phyloP scores from a whole-genome alignment of 2,888 invertebrate species.

The Nysson spinosus region DNA sequence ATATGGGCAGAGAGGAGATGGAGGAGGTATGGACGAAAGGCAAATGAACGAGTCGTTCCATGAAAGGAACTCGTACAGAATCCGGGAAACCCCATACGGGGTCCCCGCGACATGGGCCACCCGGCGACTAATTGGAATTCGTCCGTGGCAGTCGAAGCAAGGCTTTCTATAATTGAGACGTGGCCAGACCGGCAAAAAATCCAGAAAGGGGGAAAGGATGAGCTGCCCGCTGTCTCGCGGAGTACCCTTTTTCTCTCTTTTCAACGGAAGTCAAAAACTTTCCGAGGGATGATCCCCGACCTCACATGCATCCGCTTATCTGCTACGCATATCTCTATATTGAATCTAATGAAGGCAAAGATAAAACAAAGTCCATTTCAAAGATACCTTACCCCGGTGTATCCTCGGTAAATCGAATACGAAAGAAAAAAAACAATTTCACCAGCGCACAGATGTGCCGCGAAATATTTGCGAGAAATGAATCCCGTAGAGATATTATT shows the following conservation, averaged over 20 bases:
- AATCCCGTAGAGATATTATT: no score
- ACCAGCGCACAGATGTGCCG: no score
- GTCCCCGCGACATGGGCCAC: slow-evolving; percentile 73
- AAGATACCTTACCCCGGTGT: slow-evolving; percentile 11
- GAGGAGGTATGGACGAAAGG: slow-evolving; percentile 70
- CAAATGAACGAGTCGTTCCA: slow-evolving; percentile 76
- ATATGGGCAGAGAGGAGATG: slow-evolving; percentile 35
- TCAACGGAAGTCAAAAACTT: slow-evolving; percentile 58
- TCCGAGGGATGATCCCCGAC: slow-evolving; percentile 47
- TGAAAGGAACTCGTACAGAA: slow-evolving; percentile 78
- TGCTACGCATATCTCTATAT: slow-evolving; percentile 36
- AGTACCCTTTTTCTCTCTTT: slow-evolving; percentile 59
- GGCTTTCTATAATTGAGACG: slow-evolving; percentile 77
- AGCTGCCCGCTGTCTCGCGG: slow-evolving; percentile 60
- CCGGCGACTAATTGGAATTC: slow-evolving; percentile 77
- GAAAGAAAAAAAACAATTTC: slow-evolving; percentile 27
- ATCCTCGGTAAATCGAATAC: slow-evolving; percentile 33
- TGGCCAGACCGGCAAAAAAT: slow-evolving; percentile 74
- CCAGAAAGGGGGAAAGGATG: slow-evolving; percentile 70
- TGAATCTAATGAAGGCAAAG: slow-evolving; percentile 31
- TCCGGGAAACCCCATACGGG: slow-evolving; percentile 76
- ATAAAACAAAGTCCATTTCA: slow-evolving; percentile 11
- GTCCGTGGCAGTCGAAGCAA: slow-evolving; percentile 76
- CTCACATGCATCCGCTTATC: slow-evolving; percentile 35
- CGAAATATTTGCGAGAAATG: no score